Percentiles rank a stretch among this genome's conserved stretches.
These are phyloP conservation scores for Hippocampus guttulatus DNA, from an alignment of 2,113 vertebrate species.

Conservation along the genomic window DNA sequence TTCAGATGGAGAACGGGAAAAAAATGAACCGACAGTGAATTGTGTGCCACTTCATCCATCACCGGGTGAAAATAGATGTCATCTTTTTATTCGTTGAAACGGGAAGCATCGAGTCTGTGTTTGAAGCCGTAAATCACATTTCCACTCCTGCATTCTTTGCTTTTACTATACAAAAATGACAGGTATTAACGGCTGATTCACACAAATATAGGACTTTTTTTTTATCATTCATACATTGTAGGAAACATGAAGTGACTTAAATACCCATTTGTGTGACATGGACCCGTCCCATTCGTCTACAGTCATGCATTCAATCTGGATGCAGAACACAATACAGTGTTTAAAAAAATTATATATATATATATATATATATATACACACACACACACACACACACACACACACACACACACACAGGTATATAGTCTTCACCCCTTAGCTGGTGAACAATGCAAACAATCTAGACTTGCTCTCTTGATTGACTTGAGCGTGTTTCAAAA, in stretches of 20 bases:
- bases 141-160: slow-evolving; percentile 39
- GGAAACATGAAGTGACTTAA: slow-evolving; percentile 49
- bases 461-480: no score
- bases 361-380: no score
- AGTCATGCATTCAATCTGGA: no score
- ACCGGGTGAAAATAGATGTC: slow-evolving; percentile 63
- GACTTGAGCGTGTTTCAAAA: no score
- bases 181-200: slow-evolving; percentile 51
- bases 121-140: slow-evolving; percentile 75
- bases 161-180: slow-evolving; percentile 58
- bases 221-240: slow-evolving; percentile 63
- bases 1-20: slow-evolving; percentile 67
- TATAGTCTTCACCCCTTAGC: no score
- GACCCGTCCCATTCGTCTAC: no score
- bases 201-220: slow-evolving; percentile 71
- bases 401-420: no score
- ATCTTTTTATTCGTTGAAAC: slow-evolving; percentile 72
- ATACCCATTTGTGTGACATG: background rate
- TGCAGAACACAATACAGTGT: no score
- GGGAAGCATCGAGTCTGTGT: slow-evolving; percentile 68
- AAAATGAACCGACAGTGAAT: slow-evolving; percentile 73
- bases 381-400: no score
- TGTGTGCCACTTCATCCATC: slow-evolving; percentile 70
- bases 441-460: background rate
- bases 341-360: no score